A percentile compares a stretch with the other conserved stretches of the same genome.
Evolutionary conservation across 2,113 vertebrate genomes (phyloP).

Genomic region (Anoplopoma fimbria): DNA sequence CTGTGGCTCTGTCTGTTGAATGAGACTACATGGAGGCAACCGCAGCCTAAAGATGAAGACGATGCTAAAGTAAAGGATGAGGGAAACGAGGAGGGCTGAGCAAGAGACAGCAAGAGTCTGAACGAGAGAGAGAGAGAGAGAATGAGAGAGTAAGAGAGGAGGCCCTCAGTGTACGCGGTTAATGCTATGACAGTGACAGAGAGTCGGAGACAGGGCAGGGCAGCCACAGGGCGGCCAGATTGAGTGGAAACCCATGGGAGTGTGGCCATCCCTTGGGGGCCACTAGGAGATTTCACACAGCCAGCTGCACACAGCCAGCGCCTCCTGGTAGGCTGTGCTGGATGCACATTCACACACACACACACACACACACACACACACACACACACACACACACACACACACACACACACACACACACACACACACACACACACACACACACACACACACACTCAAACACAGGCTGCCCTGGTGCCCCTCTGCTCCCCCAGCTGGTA

Average conservation of each 20-base stretch:
- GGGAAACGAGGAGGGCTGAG: neutral
- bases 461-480: constrained; percentile 72
- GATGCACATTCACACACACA: constrained; percentile 2
- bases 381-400: constrained; percentile 19
- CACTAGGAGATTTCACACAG: constrained; percentile 75
- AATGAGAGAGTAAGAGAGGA: neutral
- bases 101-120: neutral
- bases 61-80: neutral
- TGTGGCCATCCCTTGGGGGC: constrained; percentile 72
- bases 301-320: constrained; percentile 83
- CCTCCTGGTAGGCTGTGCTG: constrained; percentile 75
- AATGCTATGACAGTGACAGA: constrained; percentile 42
- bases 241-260: constrained; percentile 74
- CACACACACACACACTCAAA: constrained; percentile 46
- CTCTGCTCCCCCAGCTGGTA: constrained; percentile 76
- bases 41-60: constrained; percentile 8
- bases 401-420: constrained; percentile 43
- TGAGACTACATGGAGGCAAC: neutral
- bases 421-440: constrained; percentile 29
- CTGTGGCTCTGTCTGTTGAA: constrained; percentile 3
- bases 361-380: constrained; percentile 17
- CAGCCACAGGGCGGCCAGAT: constrained; percentile 66
- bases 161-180: constrained; percentile 19
- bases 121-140: neutral
- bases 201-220: constrained; percentile 51